These are phyloP conservation scores for Frieseomelitta varia DNA, from an alignment of 1,140 invertebrate species.

Conservation along the genomic window DNA sequence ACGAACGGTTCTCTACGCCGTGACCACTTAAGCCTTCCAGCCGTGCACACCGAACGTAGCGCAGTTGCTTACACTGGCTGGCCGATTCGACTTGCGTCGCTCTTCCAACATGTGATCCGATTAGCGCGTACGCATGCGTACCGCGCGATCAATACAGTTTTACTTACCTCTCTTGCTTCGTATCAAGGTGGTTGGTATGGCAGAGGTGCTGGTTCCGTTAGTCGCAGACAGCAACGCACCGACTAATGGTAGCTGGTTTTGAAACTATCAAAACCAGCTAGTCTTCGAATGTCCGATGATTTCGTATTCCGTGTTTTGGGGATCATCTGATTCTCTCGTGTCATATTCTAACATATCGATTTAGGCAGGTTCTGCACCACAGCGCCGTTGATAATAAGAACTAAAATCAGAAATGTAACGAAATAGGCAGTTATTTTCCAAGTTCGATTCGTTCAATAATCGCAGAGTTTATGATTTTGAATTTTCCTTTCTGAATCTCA, in stretches of 20 bases:
- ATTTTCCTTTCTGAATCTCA: too few species aligned
- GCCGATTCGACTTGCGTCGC: slow-evolving; percentile 30
- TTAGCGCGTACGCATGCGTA: slow-evolving; percentile 63
- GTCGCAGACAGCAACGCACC: neutral
- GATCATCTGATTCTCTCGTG: too few species aligned
- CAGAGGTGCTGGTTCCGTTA: neutral
- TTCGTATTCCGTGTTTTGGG: too few species aligned
- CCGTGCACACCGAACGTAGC: slow-evolving; percentile 31
- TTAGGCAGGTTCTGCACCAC: too few species aligned
- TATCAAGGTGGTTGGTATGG: neutral
- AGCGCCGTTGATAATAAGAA: too few species aligned
- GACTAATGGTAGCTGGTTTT: neutral
- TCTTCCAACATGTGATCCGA: slow-evolving; percentile 56
- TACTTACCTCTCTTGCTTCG: neutral
- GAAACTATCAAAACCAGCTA: neutral
- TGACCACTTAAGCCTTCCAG: slow-evolving; percentile 25
- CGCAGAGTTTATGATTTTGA: too few species aligned
- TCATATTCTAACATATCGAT: too few species aligned
- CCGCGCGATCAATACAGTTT: slow-evolving; percentile 58
- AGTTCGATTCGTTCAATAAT: too few species aligned
- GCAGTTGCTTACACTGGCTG: slow-evolving; percentile 47
- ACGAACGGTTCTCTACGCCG: slow-evolving; percentile 1
- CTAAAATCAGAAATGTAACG: too few species aligned
- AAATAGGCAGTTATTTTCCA: too few species aligned
- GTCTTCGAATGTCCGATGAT: too few species aligned